Evolutionary conservation across 2,888 invertebrate genomes (phyloP), one percentile per base, ranked within the genome.

Genomic region (Lasioglossum vierecki): DNA sequence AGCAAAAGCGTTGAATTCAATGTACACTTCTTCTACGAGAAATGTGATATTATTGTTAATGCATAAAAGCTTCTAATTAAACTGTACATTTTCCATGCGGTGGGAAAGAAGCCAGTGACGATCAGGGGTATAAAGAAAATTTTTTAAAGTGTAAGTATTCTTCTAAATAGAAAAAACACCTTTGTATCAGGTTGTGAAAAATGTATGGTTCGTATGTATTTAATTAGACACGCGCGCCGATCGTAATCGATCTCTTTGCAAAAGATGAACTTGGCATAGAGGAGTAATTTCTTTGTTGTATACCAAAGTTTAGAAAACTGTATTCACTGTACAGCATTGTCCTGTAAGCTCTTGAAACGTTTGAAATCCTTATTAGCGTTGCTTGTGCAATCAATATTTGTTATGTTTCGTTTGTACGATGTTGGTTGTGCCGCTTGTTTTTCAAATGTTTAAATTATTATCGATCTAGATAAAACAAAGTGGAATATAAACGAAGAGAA

Each of bases 1-100:
- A 46, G 68, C 72, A 71, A 77, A 76, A 76, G 63, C 60, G 76
- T 78, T 81, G 70, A 72, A 74, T 85, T 86, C 70, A 77, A 85
- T 86, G 79, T 86, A 84, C 80, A 83, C 78, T 83, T 89, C 80
- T 86, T 72, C 76, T 83, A 88, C 60, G 75, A 68, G 63, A 88
- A 87, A 86, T 90, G 90, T 90, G 85, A 90, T 88, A 90, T 87
- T 87, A 88, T 87, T 82, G 71, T 83, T 87, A 90, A 86, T 76
- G 76, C 78, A 63, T 71, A 53, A 72, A 84, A 71, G 66, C n/a
- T 86, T 66, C 57, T 80, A 78, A 74, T 63, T 76, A 82, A 79
- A 86, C 53, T 78, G 35, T 79, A 76, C 86, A 82, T 81, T 85
- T 84, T 82, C 70, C 73, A 68, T 80, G 79, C 70, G 18, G 63